Evolutionary conservation across 2,888 invertebrate species (phyloP).

Genomic region (Agonopterix arenella): DNA sequence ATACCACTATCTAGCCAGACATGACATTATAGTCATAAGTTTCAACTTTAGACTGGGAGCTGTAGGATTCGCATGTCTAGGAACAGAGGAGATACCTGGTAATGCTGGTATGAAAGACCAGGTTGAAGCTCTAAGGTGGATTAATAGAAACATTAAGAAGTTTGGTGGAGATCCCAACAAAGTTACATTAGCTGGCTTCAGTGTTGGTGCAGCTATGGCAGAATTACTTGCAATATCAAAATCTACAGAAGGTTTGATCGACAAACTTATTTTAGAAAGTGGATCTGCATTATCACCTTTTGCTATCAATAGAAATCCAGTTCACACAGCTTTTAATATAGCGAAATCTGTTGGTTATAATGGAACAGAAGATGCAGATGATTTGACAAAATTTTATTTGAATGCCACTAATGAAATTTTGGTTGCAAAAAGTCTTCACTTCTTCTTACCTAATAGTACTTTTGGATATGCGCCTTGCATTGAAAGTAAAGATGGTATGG

Average conservation of each 20-base stretch:
- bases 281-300: slow-evolving; percentile 59
- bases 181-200: slow-evolving; percentile 89
- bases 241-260: slow-evolving; percentile 45
- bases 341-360: slow-evolving; percentile 55
- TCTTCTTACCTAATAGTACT: slow-evolving; percentile 55
- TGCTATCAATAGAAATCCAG: slow-evolving; percentile 53
- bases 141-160: slow-evolving; percentile 82
- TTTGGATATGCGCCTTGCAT: slow-evolving; percentile 65
- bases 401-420: slow-evolving; percentile 35
- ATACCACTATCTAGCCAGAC: slow-evolving; percentile 79
- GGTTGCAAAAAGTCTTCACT: slow-evolving; percentile 46
- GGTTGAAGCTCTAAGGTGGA: slow-evolving; percentile 85
- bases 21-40: slow-evolving; percentile 80
- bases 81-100: slow-evolving; percentile 81
- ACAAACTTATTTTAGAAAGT: slow-evolving; percentile 60
- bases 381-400: slow-evolving; percentile 55
- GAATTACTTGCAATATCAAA: slow-evolving; percentile 51
- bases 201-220: slow-evolving; percentile 81
- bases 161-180: slow-evolving; percentile 89
- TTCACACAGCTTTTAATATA: slow-evolving; percentile 54
- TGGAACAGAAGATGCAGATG: slow-evolving; percentile 43
- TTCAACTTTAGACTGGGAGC: slow-evolving; percentile 84
- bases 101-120: slow-evolving; percentile 93
- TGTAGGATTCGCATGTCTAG: slow-evolving; percentile 81
- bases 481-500: slow-evolving; percentile 36